phyloP scores from a whole-genome alignment of 2,888 invertebrate species.

The Ectemnius lituratus region DNA sequence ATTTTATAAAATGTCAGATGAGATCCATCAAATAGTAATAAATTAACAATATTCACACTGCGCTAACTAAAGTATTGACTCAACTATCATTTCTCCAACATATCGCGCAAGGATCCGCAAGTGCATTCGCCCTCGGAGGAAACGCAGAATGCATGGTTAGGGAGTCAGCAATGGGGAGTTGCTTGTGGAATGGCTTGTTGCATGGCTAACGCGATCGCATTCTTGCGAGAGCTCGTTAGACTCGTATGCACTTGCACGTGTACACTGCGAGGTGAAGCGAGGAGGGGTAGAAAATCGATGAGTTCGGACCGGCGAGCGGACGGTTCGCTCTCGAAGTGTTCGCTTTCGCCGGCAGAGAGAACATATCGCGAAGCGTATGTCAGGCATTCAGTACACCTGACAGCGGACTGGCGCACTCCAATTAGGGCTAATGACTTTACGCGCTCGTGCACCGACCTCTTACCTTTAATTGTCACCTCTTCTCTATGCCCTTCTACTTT shows the following conservation, averaged over 20 bases:
- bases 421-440: constrained; percentile 72
- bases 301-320: constrained; percentile 48
- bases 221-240: no score
- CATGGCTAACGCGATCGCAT: constrained; percentile 19
- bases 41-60: no score
- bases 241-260: constrained; percentile 17
- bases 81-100: no score
- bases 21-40: no score
- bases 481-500: constrained; percentile 35
- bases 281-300: constrained; percentile 53
- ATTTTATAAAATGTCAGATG: no score
- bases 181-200: constrained; percentile 36
- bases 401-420: constrained; percentile 66
- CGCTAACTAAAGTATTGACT: no score
- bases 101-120: no score
- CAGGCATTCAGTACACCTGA: constrained; percentile 59
- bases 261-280: not conserved
- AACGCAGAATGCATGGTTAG: no score
- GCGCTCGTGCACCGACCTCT: constrained; percentile 60
- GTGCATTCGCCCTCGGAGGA: no score
- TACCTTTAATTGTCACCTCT: constrained; percentile 63
- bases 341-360: constrained; percentile 25
- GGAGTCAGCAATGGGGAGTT: no score
- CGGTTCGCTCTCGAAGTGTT: constrained; percentile 47
- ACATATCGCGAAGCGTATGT: constrained; percentile 61